phyloP scores from a whole-genome alignment of 2,888 invertebrate species.

The Tridacna gigas region DNA sequence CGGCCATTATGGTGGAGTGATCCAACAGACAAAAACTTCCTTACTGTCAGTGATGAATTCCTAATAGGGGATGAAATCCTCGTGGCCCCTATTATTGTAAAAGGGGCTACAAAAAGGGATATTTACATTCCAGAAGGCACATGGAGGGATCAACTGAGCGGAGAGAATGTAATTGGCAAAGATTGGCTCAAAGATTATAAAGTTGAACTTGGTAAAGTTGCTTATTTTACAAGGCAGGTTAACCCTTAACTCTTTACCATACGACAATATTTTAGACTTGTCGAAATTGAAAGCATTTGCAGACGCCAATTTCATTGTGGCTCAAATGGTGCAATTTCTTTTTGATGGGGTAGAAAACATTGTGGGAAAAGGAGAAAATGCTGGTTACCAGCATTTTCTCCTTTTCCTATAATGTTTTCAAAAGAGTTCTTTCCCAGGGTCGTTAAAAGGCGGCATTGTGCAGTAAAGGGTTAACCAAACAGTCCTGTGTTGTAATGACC shows the following conservation, averaged over 20 bases:
- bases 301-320: too few species aligned
- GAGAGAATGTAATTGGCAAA: constrained; percentile 53
- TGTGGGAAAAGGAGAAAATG: too few species aligned
- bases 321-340: too few species aligned
- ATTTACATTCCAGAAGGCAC: constrained; percentile 75
- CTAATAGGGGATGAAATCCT: constrained; percentile 77
- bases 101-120: constrained; percentile 66
- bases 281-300: too few species aligned
- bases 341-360: too few species aligned
- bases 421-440: too few species aligned
- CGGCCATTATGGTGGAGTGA: constrained; percentile 95
- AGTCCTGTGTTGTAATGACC: too few species aligned
- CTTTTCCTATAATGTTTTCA: too few species aligned
- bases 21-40: constrained; percentile 91
- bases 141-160: constrained; percentile 66
- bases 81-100: constrained; percentile 79
- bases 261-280: too few species aligned
- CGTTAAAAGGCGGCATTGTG: too few species aligned
- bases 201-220: constrained; percentile 61
- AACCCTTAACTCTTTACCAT: not conserved
- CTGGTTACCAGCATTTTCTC: too few species aligned
- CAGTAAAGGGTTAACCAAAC: too few species aligned
- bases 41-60: constrained; percentile 90
- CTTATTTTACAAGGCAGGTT: constrained; percentile 50
- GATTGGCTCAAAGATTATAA: constrained; percentile 67